phyloP scores from a whole-genome alignment of 1,140 invertebrate species.

The Thereuonema tuberculata region DNA sequence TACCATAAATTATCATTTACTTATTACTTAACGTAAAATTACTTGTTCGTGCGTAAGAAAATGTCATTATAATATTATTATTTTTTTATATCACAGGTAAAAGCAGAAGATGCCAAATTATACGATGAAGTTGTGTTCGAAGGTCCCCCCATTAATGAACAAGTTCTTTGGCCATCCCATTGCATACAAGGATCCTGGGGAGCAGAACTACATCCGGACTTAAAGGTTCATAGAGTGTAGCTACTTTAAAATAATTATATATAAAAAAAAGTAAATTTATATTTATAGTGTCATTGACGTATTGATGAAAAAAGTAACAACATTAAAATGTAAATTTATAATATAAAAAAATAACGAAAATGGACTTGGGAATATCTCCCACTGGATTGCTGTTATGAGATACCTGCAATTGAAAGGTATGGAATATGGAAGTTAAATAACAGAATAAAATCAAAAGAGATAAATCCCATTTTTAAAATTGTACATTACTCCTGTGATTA shows the following conservation, averaged over 20 bases:
- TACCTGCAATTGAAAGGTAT: too few relatives aligned
- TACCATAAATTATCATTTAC: too few relatives aligned
- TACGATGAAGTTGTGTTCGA: conserved; percentile 87
- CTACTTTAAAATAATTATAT: background rate
- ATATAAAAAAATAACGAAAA: too few relatives aligned
- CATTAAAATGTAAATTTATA: background rate
- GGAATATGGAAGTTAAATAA: too few relatives aligned
- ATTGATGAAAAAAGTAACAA: background rate
- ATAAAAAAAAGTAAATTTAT: background rate
- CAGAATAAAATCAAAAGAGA: too few relatives aligned
- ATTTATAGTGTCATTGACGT: background rate
- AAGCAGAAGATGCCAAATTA: conserved; percentile 53
- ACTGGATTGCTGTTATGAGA: too few relatives aligned
- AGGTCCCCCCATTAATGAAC: conserved; percentile 62
- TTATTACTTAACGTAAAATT: too few relatives aligned
- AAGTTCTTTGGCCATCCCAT: conserved; percentile 85
- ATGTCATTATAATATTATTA: too few relatives aligned
- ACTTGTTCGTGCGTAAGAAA: too few relatives aligned
- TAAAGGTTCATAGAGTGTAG: conserved; percentile 48
- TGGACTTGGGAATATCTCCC: too few relatives aligned
- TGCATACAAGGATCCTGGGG: conserved; percentile 93
- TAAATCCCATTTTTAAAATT: too few relatives aligned
- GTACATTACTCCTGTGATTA: too few relatives aligned
- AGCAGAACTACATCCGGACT: conserved; percentile 76
- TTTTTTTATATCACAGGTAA: conserved; percentile 26